Base-by-base conservation (phyloP, 1,140 invertebrate species). In the Manduca sexta region DNA sequence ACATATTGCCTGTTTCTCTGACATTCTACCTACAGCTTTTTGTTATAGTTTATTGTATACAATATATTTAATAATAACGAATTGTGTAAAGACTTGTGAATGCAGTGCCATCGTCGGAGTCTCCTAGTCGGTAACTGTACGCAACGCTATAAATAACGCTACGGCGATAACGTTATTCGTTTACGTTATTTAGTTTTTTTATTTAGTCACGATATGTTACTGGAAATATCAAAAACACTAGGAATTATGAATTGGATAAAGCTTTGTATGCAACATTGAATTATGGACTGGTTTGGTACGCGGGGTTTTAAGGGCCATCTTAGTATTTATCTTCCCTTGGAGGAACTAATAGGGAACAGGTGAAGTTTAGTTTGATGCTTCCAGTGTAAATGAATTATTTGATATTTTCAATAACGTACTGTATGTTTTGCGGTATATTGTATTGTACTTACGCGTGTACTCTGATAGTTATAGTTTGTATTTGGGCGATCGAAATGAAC, bases 401-500 rank as follows among this genome's bases (percentile, higher is more conserved):
- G n/a, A n/a, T 45, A 35, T 31, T 45, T 52, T 52, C 21, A 26
- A 26, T 45, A 41, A 40, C 30, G 49, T 49, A 14, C 11, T 52
- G 42, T 45, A 41, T 31, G 3, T 35, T 41, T 41, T 33, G 21
- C 21, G 21, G 13, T 52, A 50, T 29, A 35, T 18, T 49, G 46
- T 14, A 33, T 44, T 53, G 48, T 26, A 29, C 37, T 14, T 45
- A 8, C 12, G 45, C 39, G 43, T 21, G 13, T 34, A 46, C n/a
- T n/a, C n/a, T n/a, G 8, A 26, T 26, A 26, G 21, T 26, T 5
- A 26, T 26, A 26, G 21, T 26, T 26, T 21, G 41, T 43, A 49
- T 55, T 69, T 69, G 39, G 63, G 52, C 58, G 39, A 57, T 45
- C 52, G 12, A 35, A 51, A 51, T 46, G 56, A 58, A 70, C 60